Base-by-base conservation (phyloP, 1,140 invertebrate species). In the Chlorops oryzae region DNA sequence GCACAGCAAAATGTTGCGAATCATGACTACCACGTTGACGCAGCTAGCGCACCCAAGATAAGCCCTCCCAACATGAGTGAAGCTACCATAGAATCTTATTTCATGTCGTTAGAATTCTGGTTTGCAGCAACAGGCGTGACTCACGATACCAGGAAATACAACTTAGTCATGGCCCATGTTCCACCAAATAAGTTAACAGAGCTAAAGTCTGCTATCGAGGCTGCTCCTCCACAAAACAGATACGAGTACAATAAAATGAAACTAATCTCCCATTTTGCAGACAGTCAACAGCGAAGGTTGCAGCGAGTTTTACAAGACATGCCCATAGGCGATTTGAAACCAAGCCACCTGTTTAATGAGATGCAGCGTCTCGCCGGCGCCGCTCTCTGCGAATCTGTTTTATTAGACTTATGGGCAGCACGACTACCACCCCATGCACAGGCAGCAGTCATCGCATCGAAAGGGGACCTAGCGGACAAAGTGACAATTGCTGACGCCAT, bases 401-500 rank as follows among this genome's bases (percentile, higher is more conserved):
- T 50, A 15, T 43, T 43, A 22, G 18, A 28, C 1, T n/a, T 50
- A 6, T 35, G 48, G 20, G 25, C 28, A 0, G 35, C 42, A 13
- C 39, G 39, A 4, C 21, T 50, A 3, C 48, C 48, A 2, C n/a
- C 6, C 12, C 35, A 34, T 22, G 48, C 28, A 2, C 39, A 43
- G 17, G 25, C 28, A 17, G 28, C 43, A 6, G 48, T 50, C 12
- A 32, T 28, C 24, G 48, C 48, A 2, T 42, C 28, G 12, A 17
- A 18, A 10, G 48, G 40, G 22, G 37, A 25, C 1, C 2, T 28
- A 17, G 39, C 48, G 3, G 39, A 50, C 10, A 43, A 34, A n/a
- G 43, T 40, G 1, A 50, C 42, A 35, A 23, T 50, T 6, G 39
- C 47, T 13, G 47, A 50, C 4, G 18, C 37, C 7, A 40, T 49